A percentile compares a stretch with the other conserved stretches of the same genome.
Evolutionary conservation across 2,113 vertebrate species (phyloP).

Genomic region (Isurus oxyrinchus): DNA sequence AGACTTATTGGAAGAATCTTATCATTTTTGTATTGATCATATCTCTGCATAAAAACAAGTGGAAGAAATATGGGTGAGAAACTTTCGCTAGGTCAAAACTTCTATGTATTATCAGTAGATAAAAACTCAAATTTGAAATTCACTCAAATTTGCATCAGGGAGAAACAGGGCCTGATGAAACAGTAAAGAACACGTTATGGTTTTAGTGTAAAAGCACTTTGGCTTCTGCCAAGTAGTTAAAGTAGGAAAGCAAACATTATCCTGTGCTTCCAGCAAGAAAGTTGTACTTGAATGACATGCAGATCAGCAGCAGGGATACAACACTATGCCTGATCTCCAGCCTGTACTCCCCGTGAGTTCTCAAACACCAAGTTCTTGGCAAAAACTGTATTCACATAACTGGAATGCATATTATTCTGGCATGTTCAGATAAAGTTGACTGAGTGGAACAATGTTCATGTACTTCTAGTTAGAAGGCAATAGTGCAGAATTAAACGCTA

Average conservation of each 20-base stretch:
- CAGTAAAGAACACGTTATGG: not conserved
- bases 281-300: not conserved
- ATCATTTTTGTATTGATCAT: slow-evolving; percentile 86
- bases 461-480: not conserved
- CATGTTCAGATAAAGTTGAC: not conserved
- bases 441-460: not conserved
- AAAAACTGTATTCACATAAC: not conserved
- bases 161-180: not conserved
- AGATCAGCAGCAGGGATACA: not conserved
- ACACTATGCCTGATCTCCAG: not conserved
- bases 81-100: not conserved
- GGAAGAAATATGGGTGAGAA: slow-evolving; percentile 26
- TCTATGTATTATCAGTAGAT: not conserved
- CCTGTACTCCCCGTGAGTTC: not conserved
- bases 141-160: not conserved
- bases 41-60: slow-evolving; percentile 66
- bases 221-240: not conserved
- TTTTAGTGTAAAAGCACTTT: not conserved
- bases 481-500: not conserved
- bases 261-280: not conserved
- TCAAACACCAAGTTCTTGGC: not conserved
- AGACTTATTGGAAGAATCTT: slow-evolving; percentile 88
- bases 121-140: not conserved
- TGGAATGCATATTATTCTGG: not conserved
- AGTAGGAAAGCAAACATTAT: not conserved